Base-by-base conservation (phyloP, 2,113 vertebrate genomes). In the Menidia beryllina region DNA sequence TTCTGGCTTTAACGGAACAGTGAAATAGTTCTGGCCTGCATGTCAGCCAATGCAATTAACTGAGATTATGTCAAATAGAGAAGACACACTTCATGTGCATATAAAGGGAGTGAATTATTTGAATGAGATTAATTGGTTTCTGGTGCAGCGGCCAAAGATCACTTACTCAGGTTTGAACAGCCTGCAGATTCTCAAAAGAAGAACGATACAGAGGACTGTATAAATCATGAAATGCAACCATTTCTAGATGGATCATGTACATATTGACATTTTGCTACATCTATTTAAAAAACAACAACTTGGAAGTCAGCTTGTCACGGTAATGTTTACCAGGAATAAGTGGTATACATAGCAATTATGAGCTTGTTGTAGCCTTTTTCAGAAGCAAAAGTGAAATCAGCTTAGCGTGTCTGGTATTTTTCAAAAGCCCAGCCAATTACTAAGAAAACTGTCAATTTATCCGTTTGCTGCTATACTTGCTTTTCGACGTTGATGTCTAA, bases 61-160 rank as follows among this genome's bases (percentile, higher is more conserved):
- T 75, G 47, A 73, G 75, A 91, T 86, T 72, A 90, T 82, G 86
- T 89, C 85, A 86, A 78, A 84, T 38, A 51, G 69, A 65, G 77
- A 53, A 75, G 71, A 72, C 69, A 58, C 62, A 69, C 63, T 74
- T 75, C 59, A 72, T 56, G 23, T 74, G 70, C 69, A 63, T 25
- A 62, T 36, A 84, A 68, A 76, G 54, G 56, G 25, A 69, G 49
- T 21, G 59, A 87, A 58, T 84, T 60, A 58, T 79, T 81, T 77
- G 75, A 74, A 82, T 75, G 75, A 43, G 56, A 78, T 77, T 81
- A 79, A 81, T 86, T 83, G 73, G 75, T 84, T 77, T 67, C 48
- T 38, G 30, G 72, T 73, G 58, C 67, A 76, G 7, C 20, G 43
- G 43, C 66, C 48, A 77, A 69, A 70, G 60, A 74, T 83, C 75